A percentile compares a stretch with the other conserved stretches of the same genome.
Evolutionary conservation across 2,888 invertebrate species (phyloP).

Genomic region (Lasioglossum leucozonium): DNA sequence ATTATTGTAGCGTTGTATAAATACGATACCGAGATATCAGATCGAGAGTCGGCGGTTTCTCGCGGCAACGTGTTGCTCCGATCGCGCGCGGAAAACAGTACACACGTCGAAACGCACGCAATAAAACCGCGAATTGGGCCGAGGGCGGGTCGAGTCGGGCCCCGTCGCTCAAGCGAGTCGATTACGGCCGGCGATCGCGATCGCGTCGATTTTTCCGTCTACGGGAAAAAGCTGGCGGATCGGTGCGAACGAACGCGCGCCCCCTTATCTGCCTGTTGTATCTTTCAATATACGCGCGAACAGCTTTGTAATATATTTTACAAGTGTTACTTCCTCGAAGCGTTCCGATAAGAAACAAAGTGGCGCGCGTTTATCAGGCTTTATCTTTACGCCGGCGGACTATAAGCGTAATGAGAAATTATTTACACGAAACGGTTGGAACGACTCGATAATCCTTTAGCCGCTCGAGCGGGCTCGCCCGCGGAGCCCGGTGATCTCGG

Average conservation of each 20-base stretch:
- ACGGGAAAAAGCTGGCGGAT: constrained; percentile 1
- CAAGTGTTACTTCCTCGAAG: constrained; percentile 67
- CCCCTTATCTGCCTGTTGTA: constrained; percentile 57
- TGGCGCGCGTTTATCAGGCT: constrained; percentile 49
- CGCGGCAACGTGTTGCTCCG: constrained; percentile 14
- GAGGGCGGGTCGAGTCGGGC: background rate
- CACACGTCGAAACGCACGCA: background rate
- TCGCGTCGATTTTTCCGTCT: background rate
- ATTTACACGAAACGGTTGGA: constrained; percentile 43
- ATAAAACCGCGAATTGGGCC: background rate
- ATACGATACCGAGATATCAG: constrained; percentile 54
- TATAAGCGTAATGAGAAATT: constrained; percentile 63
- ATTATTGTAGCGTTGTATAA: constrained; percentile 32
- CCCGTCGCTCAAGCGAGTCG: constrained; percentile 1
- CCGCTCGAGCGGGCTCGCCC: background rate
- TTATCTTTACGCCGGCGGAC: constrained; percentile 62
- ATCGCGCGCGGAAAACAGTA: constrained; percentile 30
- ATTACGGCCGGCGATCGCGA: constrained; percentile 19
- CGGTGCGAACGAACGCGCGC: background rate
- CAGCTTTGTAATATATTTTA: constrained; percentile 57
- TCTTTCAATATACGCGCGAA: constrained; percentile 58
- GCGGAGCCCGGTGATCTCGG: background rate
- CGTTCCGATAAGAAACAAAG: constrained; percentile 61
- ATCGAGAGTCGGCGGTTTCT: constrained; percentile 1
- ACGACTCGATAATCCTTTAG: constrained; percentile 14